A percentile compares a stretch with the other conserved stretches of the same genome.
Conservation (phyloP, 2,113 vertebrate species). For the Henicopernis longicauda region DNA sequence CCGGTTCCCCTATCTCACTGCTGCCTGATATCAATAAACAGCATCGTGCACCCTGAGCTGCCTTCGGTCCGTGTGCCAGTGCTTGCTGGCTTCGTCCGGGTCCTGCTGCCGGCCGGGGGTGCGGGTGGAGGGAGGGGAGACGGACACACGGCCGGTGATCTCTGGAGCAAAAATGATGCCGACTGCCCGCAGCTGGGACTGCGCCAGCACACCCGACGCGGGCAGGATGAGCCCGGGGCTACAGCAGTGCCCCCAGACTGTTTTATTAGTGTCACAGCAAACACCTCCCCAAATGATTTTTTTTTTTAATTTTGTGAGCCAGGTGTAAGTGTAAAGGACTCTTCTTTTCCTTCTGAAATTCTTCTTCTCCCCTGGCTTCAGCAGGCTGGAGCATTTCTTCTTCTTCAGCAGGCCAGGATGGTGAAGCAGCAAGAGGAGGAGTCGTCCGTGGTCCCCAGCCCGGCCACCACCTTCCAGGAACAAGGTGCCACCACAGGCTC, state of each 20-base stretch:
- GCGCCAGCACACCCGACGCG: rapidly evolving
- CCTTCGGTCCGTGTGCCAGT: rapidly evolving
- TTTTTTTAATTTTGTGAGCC: neutral
- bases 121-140: neutral
- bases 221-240: neutral
- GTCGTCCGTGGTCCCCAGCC: rapidly evolving
- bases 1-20: neutral
- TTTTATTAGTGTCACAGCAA: neutral
- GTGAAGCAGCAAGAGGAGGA: neutral
- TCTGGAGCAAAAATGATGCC: rapidly evolving
- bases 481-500: neutral
- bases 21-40: neutral
- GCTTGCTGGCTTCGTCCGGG: rapidly evolving
- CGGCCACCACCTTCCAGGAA: neutral
- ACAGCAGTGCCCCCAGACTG: rapidly evolving
- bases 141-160: neutral
- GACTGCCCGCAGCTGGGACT: neutral
- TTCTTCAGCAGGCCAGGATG: neutral
- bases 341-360: neutral
- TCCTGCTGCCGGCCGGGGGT: neutral
- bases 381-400: neutral
- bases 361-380: neutral
- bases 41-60: rapidly evolving
- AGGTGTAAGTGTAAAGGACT: neutral
- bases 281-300: neutral